phyloP scores from a whole-genome alignment of 1,140 invertebrate species.

The Condylostylus longicornis region DNA sequence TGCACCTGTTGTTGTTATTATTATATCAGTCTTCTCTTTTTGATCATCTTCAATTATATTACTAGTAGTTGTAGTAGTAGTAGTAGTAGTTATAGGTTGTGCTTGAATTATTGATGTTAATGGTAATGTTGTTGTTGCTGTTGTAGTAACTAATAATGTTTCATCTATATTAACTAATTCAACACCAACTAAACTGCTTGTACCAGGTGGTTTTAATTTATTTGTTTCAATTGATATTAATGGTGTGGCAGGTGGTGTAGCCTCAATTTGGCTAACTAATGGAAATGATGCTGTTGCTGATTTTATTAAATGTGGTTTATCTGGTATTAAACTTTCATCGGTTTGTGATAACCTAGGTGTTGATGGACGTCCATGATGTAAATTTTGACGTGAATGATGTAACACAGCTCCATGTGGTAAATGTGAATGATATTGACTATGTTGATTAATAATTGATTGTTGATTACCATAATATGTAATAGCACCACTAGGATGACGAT shows the following conservation, averaged over 20 bases:
- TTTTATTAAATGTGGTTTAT: constrained; percentile 20
- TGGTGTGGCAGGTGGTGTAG: constrained; percentile 23
- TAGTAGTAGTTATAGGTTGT: not conserved
- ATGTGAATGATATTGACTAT: constrained; percentile 7
- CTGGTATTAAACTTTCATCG: constrained; percentile 14
- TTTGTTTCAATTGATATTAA: constrained; percentile 18
- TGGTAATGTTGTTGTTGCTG: no score
- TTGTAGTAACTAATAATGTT: no score
- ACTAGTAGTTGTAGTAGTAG: constrained; percentile 14
- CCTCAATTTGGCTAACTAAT: constrained; percentile 23
- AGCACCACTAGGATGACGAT: constrained; percentile 9
- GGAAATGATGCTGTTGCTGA: constrained; percentile 30
- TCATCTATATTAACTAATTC: no score
- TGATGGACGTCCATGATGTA: not conserved
- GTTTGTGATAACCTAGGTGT: not conserved
- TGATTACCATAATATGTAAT: not conserved
- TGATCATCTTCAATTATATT: constrained; percentile 13
- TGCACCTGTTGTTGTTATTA: constrained; percentile 11
- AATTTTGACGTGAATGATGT: constrained; percentile 6
- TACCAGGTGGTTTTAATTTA: constrained; percentile 20
- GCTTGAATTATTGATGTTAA: no score
- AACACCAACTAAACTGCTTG: constrained; percentile 11
- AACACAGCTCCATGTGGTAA: constrained; percentile 8
- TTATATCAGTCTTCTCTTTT: constrained; percentile 9
- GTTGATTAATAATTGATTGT: not conserved